Conservation (phyloP, 37 sponge, comb jelly and placozoan species). For the Theonella swinhoei region DNA sequence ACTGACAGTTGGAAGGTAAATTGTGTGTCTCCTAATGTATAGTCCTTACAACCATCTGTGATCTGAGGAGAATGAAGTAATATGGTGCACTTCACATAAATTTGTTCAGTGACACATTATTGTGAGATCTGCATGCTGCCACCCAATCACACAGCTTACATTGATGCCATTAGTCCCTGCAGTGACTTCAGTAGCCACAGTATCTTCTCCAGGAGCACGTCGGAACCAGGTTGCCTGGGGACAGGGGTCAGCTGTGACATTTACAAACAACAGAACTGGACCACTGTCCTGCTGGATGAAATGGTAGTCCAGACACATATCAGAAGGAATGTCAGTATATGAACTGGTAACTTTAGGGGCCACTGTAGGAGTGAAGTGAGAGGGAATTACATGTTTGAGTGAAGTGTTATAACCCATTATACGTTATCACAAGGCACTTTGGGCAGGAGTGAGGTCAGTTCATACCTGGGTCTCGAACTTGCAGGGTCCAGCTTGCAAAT, state of each 20-base stretch:
- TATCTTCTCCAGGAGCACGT: background rate
- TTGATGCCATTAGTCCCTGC: too few species aligned
- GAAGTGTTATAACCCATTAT: background rate
- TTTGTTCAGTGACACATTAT: too few species aligned
- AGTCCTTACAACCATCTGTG: too few species aligned
- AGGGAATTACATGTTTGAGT: too few species aligned
- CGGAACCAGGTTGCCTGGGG: conserved; percentile 20
- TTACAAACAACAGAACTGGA: background rate
- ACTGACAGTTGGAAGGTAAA: too few species aligned
- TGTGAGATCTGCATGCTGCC: too few species aligned
- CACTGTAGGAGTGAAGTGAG: background rate
- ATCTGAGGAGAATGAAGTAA: too few species aligned
- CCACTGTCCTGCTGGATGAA: background rate
- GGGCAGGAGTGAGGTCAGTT: background rate
- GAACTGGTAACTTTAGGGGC: background rate
- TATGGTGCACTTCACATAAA: too few species aligned
- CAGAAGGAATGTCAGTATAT: background rate
- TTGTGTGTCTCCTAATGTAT: too few species aligned
- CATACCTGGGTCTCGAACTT: conserved; percentile 54
- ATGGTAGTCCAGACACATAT: background rate
- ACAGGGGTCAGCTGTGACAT: conserved; percentile 46
- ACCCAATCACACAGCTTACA: too few species aligned
- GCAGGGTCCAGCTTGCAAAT: conserved; percentile 25
- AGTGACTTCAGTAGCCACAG: background rate
- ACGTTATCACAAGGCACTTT: background rate